phyloP scores from a whole-genome alignment of 2,888 invertebrate species.

The Digitonthophagus gazella region DNA sequence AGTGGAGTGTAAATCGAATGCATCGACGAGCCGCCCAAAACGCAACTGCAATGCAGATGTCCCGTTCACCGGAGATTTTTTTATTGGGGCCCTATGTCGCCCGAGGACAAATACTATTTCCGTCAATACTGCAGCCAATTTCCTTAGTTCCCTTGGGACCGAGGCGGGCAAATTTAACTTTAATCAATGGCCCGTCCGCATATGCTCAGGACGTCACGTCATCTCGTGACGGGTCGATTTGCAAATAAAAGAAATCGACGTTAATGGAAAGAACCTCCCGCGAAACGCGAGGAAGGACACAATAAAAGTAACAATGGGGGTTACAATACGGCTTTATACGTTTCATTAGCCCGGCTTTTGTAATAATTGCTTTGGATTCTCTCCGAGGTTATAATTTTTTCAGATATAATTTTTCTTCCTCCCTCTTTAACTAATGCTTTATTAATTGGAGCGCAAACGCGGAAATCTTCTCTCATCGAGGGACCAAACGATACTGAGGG shows the following conservation, averaged over 20 bases:
- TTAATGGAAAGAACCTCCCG: not conserved
- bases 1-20: slow-evolving; percentile 15
- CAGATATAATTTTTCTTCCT: not conserved
- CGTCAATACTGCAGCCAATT: not conserved
- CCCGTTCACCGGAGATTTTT: not conserved
- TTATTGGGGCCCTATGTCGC: not conserved
- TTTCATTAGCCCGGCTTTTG: not conserved
- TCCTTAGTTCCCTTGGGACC: not conserved
- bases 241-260: not conserved
- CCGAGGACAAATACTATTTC: not conserved
- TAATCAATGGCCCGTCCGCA: not conserved
- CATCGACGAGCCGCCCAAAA: not conserved
- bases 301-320: not conserved
- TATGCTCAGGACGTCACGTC: not conserved
- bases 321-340: not conserved
- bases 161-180: not conserved
- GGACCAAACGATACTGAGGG: no score
- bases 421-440: not conserved
- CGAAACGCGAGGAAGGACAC: not conserved
- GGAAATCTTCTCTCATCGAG: not conserved
- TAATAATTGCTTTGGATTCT: no score
- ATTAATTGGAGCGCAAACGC: no score
- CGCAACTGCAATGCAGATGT: slow-evolving; percentile 10
- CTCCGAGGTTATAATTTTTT: no score
- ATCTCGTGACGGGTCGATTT: not conserved